These are phyloP conservation scores for Rhadina sibilatrix DNA, from an alignment of 2,113 vertebrate species.

Conservation along the genomic window DNA sequence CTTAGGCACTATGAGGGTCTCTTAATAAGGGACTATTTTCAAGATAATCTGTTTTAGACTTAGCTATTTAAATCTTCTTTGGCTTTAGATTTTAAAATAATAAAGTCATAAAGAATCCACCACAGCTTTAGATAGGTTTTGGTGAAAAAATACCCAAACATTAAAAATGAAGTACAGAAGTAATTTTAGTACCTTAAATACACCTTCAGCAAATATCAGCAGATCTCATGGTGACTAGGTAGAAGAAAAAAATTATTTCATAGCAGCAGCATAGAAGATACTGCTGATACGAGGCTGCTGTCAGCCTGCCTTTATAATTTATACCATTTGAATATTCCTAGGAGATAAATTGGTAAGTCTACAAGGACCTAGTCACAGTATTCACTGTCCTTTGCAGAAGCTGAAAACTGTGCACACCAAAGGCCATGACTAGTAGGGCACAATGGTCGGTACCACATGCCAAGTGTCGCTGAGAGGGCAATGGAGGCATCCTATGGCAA, in stretches of 20 bases:
- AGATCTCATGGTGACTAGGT: background rate
- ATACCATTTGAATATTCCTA: background rate
- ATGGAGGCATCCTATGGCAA: background rate
- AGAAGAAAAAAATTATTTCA: background rate
- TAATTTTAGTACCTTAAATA: background rate
- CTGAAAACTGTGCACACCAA: background rate
- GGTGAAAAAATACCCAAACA: background rate
- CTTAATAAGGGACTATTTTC: background rate
- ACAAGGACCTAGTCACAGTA: background rate
- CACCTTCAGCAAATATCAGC: background rate
- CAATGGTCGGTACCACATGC: background rate
- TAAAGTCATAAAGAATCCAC: background rate
- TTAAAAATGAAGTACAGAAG: background rate
- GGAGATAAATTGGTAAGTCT: background rate
- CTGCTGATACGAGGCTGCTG: background rate
- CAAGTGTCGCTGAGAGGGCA: background rate
- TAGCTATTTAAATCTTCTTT: background rate
- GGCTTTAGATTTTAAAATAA: background rate
- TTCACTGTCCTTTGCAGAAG: background rate
- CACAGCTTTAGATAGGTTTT: background rate
- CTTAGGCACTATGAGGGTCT: background rate
- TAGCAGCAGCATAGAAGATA: background rate
- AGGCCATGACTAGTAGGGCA: background rate
- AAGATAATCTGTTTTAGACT: background rate
- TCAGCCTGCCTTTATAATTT: background rate